Conservation (phyloP, 2,888 invertebrate species). For the Coremacera marginata region DNA sequence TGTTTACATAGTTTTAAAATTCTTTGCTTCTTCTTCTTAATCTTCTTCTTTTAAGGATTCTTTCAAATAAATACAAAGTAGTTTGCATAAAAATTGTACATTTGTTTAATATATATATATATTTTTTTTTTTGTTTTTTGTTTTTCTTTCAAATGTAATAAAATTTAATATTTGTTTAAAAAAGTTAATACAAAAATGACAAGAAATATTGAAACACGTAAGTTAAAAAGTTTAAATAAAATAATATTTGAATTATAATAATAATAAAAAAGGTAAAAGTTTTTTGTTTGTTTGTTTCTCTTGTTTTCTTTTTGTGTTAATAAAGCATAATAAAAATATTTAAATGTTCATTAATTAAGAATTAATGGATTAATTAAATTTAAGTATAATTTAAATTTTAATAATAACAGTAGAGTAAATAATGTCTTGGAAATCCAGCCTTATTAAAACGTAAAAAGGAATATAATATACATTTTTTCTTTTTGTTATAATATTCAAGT, state of each 20-base stretch:
- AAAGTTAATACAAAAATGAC: constrained; percentile 50
- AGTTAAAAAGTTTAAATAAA: constrained; percentile 46
- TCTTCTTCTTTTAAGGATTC: constrained; percentile 18
- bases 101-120: constrained; percentile 28
- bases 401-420: constrained; percentile 54
- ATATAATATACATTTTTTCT: constrained; percentile 47
- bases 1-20: not conserved
- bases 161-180: constrained; percentile 32
- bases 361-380: constrained; percentile 26
- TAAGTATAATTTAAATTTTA: constrained; percentile 23
- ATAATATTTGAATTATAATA: constrained; percentile 38
- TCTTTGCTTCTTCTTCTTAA: not conserved
- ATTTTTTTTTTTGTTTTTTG: constrained; percentile 12
- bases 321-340: constrained; percentile 34
- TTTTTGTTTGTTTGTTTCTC: constrained; percentile 36
- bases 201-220: constrained; percentile 55
- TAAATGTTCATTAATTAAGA: constrained; percentile 19
- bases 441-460: constrained; percentile 57
- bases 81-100: constrained; percentile 37
- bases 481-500: constrained; percentile 40
- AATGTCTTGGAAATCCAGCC: constrained; percentile 71
- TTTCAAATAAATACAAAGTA: constrained; percentile 23
- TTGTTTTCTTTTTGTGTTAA: constrained; percentile 29
- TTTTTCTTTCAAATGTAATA: constrained; percentile 33
- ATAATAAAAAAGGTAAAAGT: constrained; percentile 40